Percentiles rank a stretch among this genome's conserved stretches.
phyloP scores from a whole-genome alignment of 2,888 invertebrate species.

The Orthonychiurus folsomi region DNA sequence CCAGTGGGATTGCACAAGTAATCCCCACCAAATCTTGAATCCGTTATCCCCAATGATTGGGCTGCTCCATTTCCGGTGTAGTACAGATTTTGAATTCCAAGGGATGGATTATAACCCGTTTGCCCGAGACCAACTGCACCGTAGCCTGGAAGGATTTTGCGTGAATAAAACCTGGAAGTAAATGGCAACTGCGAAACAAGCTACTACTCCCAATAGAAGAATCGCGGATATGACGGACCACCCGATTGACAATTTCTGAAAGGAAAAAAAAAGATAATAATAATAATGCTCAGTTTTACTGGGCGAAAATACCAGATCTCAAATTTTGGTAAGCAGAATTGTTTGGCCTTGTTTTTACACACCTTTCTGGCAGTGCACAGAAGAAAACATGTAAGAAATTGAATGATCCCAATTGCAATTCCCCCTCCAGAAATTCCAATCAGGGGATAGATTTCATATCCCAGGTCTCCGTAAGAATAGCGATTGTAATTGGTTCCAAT shows the following conservation, averaged over 20 bases:
- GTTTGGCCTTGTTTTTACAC: too few species aligned
- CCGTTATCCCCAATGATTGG: too few species aligned
- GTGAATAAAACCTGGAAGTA: constrained; percentile 31
- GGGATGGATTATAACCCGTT: too few species aligned
- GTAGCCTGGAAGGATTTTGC: constrained; percentile 12
- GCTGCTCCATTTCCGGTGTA: too few species aligned
- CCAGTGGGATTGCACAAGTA: constrained; percentile 28
- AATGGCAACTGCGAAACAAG: constrained; percentile 27
- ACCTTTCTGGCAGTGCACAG: constrained; percentile 26
- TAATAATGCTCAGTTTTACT: too few species aligned
- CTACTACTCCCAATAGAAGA: constrained; percentile 24
- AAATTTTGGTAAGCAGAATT: too few species aligned
- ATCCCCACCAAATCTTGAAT: constrained; percentile 18
- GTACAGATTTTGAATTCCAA: too few species aligned
- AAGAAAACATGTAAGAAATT: constrained; percentile 22
- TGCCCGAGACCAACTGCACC: background rate
- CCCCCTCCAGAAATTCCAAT: constrained; percentile 21
- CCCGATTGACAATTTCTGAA: constrained; percentile 20
- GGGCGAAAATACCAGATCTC: too few species aligned
- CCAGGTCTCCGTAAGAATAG: constrained; percentile 25
- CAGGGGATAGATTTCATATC: constrained; percentile 28
- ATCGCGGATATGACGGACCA: constrained; percentile 24
- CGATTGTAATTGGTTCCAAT: constrained; percentile 10
- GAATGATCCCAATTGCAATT: constrained; percentile 24
- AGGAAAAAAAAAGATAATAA: too few species aligned